A percentile compares a stretch with the other conserved stretches of the same genome.
These are phyloP conservation scores for Acleris laterana DNA, from an alignment of 2,888 invertebrate genomes.

Conservation along the genomic window DNA sequence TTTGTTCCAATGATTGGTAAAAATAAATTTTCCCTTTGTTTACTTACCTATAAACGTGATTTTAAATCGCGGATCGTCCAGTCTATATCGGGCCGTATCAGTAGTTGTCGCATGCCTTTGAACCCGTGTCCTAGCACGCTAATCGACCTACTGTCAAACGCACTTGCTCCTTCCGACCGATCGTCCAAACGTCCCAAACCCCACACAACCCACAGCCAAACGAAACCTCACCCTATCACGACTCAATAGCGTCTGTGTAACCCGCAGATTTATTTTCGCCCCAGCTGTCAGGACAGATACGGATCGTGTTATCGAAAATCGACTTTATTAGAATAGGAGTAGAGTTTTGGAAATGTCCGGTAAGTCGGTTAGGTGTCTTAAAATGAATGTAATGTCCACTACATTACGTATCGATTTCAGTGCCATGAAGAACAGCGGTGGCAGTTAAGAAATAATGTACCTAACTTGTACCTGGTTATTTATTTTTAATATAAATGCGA, in stretches of 20 bases:
- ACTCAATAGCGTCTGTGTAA: slow-evolving; percentile 8
- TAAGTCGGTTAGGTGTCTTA: slow-evolving; percentile 42
- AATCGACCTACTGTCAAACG: slow-evolving; percentile 76
- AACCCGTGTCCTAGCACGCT: slow-evolving; percentile 66
- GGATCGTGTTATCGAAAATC: slow-evolving; percentile 26
- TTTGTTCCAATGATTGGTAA: neutral
- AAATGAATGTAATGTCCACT: slow-evolving; percentile 54
- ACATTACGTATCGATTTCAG: slow-evolving; percentile 55
- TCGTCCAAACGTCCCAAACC: slow-evolving; percentile 56
- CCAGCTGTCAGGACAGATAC: slow-evolving; percentile 32
- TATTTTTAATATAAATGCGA: neutral
- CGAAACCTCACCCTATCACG: slow-evolving; percentile 36
- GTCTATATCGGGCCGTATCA: slow-evolving; percentile 31
- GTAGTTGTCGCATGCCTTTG: slow-evolving; percentile 51
- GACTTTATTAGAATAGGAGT: slow-evolving; percentile 28
- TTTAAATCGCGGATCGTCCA: slow-evolving; percentile 28
- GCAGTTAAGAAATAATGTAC: slow-evolving; percentile 42
- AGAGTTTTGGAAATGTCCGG: slow-evolving; percentile 16
- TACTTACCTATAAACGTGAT: slow-evolving; percentile 15
- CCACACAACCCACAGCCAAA: neutral
- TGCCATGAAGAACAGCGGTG: slow-evolving; percentile 41
- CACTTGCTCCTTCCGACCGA: slow-evolving; percentile 70
- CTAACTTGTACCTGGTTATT: slow-evolving; percentile 1
- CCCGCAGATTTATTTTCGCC: slow-evolving; percentile 32
- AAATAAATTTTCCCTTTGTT: slow-evolving; percentile 6